phyloP scores from a whole-genome alignment of 2,888 invertebrate genomes.

The Poecilobothrus nobilitatus region DNA sequence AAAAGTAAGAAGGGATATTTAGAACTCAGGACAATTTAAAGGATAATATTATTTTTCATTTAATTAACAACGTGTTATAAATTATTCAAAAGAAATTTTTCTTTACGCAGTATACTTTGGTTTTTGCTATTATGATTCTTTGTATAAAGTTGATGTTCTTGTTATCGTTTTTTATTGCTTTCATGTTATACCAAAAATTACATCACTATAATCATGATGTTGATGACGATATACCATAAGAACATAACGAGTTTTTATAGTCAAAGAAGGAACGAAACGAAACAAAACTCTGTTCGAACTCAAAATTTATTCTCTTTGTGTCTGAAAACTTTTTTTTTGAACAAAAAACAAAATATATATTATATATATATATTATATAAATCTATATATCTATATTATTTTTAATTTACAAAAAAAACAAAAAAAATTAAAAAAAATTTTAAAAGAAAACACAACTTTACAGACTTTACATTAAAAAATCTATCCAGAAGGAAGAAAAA shows the following conservation, averaged over 20 bases:
- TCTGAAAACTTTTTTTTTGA: not conserved
- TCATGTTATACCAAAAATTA: no score
- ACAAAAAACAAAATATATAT: not conserved
- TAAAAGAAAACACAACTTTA: not conserved
- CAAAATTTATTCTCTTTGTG: not conserved
- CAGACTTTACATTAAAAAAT: not conserved
- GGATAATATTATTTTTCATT: not conserved
- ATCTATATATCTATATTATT: no score
- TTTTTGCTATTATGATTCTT: no score
- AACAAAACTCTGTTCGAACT: not conserved
- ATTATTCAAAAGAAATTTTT: not conserved
- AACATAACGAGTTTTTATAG: no score
- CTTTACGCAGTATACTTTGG: no score
- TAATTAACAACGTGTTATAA: not conserved
- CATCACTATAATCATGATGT: no score
- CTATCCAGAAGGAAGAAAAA: not conserved
- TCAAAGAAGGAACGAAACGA: not conserved
- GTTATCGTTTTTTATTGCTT: no score
- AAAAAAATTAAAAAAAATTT: not conserved
- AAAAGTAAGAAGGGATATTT: no score
- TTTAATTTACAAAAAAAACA: not conserved
- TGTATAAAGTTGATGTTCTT: no score
- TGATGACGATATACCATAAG: no score
- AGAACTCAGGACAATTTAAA: not conserved
- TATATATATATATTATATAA: not conserved